Evolutionary conservation across 2,797 vertebrate genomes (phyloP).

Genomic region (Sebastes matsubarae): DNA sequence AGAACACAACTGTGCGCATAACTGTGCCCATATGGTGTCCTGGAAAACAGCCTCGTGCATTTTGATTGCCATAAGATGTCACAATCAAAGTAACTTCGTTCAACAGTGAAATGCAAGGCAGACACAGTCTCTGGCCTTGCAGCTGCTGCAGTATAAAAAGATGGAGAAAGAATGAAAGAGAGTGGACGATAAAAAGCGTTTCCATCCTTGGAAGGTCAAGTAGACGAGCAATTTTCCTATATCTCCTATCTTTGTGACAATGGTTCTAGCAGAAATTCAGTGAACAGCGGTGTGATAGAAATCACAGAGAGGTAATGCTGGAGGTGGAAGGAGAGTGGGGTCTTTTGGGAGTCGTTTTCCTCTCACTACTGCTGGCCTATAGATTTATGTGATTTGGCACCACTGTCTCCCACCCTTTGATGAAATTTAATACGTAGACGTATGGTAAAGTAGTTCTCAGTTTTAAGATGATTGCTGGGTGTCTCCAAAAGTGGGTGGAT

Average conservation of each 20-base stretch:
- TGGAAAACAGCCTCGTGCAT: constrained; percentile 2
- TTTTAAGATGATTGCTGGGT: constrained; percentile 2
- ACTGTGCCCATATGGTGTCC: constrained; percentile 2
- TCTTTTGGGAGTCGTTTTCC: constrained; percentile 51
- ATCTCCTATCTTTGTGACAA: constrained; percentile 54
- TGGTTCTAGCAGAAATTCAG: constrained; percentile 58
- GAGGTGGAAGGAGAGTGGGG: constrained; percentile 23
- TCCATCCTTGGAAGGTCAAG: constrained; percentile 71
- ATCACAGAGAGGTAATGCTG: constrained; percentile 53
- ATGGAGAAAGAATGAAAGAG: constrained; percentile 45
- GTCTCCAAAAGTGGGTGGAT: constrained; percentile 7
- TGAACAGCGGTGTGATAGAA: constrained; percentile 57
- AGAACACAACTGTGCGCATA: constrained; percentile 14
- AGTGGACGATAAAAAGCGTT: constrained; percentile 60
- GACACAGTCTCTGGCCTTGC: constrained; percentile 48
- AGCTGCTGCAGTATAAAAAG: constrained; percentile 50
- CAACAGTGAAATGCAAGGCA: constrained; percentile 41
- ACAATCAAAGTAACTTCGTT: constrained; percentile 50
- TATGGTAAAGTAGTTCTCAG: constrained; percentile 31
- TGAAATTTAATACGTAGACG: constrained; percentile 42
- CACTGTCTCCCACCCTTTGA: constrained; percentile 31
- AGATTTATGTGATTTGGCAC: constrained; percentile 53
- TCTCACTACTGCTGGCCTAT: constrained; percentile 27
- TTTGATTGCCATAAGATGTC: constrained; percentile 38
- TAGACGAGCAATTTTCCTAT: constrained; percentile 59